Evolutionary conservation across 2,888 invertebrate species (phyloP), one percentile per base, ranked within the genome.

Genomic region (Cryptocephalus primarius): DNA sequence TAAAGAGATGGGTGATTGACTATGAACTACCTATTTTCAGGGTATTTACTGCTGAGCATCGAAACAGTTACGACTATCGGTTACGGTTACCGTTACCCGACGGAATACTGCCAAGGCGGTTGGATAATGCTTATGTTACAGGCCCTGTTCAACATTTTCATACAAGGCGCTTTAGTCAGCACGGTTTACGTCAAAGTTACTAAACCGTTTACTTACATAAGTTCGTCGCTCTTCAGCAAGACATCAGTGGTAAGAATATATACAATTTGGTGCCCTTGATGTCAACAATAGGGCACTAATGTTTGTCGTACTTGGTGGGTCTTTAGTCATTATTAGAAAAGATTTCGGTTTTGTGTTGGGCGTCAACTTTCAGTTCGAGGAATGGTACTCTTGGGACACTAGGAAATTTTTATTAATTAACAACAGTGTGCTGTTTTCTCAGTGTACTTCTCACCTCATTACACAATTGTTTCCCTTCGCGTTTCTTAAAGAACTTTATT

Each of bases 101-200:
- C 61, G 6, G 63, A 63, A 46, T 56, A 61, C 33, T 66, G 66
- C 45, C 46, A 53, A 33, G 58, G 59, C 1, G 61, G 58, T 9
- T 64, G 65, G 65, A 46, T 64, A 12, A 55, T 62, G n/a, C 45
- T 64, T 33, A 56, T 57, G 32, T 46, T 64, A 38, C 63, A 65
- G 49, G 56, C 60, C n/a, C 45, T 66, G 12, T 53, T 63, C 8
- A 60, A 57, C 40, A 54, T 64, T 9, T 58, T 57, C 14, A 61
- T 66, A n/a, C 64, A 67, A 50, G 67, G 67, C 64, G 59, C 61
- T 45, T 60, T 72, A 60, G 67, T 72, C 14, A 72, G 72, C 43
- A 69, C 69, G 9, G 70, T 82, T n/a, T 83, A 83, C 62, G 80
- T 82, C n/a, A 83, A 83, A 67, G 73, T 83, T 60, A 77, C 82